Percentiles rank a stretch among this genome's conserved stretches.
Conservation (phyloP, 2,113 vertebrate species). For the Anhinga rufa region DNA sequence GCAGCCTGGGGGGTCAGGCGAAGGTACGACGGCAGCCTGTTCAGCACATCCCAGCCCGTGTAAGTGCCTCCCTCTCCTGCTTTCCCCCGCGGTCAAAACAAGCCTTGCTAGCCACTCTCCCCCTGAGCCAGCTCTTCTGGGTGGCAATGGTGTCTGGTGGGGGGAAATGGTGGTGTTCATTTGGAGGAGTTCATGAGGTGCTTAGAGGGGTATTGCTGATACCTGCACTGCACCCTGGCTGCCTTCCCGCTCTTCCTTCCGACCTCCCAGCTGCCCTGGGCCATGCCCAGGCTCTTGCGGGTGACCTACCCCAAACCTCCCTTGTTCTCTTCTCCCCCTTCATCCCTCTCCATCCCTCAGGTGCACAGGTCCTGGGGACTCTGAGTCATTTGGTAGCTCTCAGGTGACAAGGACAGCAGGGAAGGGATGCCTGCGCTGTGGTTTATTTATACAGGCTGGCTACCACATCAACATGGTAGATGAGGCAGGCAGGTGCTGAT, state of each 20-base stretch:
- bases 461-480: neutral
- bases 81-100: neutral
- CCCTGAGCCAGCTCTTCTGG: neutral
- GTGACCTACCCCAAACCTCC: neutral
- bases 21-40: slow-evolving; percentile 71
- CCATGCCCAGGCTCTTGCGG: neutral
- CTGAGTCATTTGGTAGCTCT: neutral
- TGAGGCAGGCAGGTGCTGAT: neutral
- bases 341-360: neutral
- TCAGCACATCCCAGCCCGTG: slow-evolving; percentile 71
- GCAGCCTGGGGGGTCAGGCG: slow-evolving; percentile 77
- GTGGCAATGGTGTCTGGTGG: neutral
- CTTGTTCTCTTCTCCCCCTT: neutral
- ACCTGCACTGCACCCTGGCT: neutral
- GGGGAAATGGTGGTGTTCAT: neutral
- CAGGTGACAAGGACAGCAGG: neutral
- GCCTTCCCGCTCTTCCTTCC: neutral
- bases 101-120: neutral
- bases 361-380: neutral
- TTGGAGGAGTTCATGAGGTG: neutral
- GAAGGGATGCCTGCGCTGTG: neutral
- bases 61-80: slow-evolving; percentile 70
- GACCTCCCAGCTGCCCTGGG: neutral
- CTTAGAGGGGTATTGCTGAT: neutral
- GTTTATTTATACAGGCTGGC: neutral